A percentile compares a stretch with the other conserved stretches of the same genome.
phyloP scores from a whole-genome alignment of 2,113 vertebrate species.

The Bothrops jararaca region DNA sequence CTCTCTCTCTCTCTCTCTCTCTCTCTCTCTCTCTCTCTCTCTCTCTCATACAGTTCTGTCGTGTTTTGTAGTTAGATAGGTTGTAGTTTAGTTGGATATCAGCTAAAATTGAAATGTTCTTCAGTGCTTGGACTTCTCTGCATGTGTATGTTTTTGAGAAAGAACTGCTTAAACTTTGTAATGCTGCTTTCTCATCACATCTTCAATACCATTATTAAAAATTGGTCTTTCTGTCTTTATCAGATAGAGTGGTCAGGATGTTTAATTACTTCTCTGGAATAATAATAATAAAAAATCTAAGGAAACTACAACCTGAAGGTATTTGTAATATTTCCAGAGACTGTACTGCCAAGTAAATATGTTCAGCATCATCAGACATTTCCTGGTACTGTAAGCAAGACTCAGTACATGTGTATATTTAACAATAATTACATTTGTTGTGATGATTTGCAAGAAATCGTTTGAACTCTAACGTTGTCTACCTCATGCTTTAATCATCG shows the following conservation, averaged over 20 bases:
- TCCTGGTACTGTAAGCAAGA: slow-evolving; percentile 39
- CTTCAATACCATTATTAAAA: slow-evolving; percentile 59
- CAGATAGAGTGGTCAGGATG: slow-evolving; percentile 52
- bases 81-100: slow-evolving; percentile 54
- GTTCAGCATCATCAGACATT: slow-evolving; percentile 3
- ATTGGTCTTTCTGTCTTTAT: slow-evolving; percentile 22
- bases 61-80: slow-evolving; percentile 62
- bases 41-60: slow-evolving; percentile 58
- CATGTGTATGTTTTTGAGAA: slow-evolving; percentile 37
- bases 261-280: slow-evolving; percentile 46
- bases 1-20: background rate
- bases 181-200: slow-evolving; percentile 54
- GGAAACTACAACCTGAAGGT: slow-evolving; percentile 31
- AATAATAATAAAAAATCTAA: slow-evolving; percentile 14
- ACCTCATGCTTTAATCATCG: slow-evolving; percentile 67
- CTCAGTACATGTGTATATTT: slow-evolving; percentile 45
- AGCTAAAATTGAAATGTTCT: slow-evolving; percentile 60
- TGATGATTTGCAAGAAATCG: slow-evolving; percentile 59
- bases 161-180: slow-evolving; percentile 54
- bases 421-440: slow-evolving; percentile 66
- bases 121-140: slow-evolving; percentile 45
- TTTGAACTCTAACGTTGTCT: slow-evolving; percentile 62
- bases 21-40: slow-evolving; percentile 30
- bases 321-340: slow-evolving; percentile 16
- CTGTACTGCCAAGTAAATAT: slow-evolving; percentile 28